Evolutionary conservation across 2,113 vertebrate genomes (phyloP).

Genomic region (Pyxicephalus adspersus): DNA sequence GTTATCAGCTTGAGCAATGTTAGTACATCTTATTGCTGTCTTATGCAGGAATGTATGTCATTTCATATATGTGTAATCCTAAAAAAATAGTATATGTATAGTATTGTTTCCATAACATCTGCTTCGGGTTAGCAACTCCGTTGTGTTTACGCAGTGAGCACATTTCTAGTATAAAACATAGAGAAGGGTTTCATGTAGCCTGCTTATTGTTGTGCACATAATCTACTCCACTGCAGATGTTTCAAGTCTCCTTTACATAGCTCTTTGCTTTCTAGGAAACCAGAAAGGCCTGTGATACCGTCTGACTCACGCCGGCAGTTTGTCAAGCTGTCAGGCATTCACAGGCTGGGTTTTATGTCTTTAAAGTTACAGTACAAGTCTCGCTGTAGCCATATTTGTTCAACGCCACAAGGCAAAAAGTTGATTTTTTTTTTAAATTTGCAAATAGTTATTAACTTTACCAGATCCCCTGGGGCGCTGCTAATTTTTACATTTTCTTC

Average conservation of each 20-base stretch:
- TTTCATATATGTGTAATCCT: neutral
- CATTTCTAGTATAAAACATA: neutral
- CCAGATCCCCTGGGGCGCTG: too few species aligned
- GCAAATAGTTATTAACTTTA: too few species aligned
- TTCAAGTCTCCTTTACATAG: slow-evolving; percentile 22
- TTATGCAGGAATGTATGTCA: too few species aligned
- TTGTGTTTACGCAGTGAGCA: neutral
- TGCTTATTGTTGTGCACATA: neutral
- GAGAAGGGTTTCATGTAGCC: neutral
- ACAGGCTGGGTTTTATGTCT: slow-evolving; percentile 8
- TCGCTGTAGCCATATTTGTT: too few species aligned
- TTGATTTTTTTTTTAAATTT: too few species aligned
- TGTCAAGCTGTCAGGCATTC: slow-evolving; percentile 34
- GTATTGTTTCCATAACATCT: neutral
- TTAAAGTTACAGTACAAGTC: slow-evolving; percentile 20
- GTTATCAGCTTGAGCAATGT: too few species aligned
- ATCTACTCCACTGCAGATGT: slow-evolving; percentile 32
- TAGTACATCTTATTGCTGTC: too few species aligned
- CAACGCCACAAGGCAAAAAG: too few species aligned
- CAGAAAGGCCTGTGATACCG: slow-evolving; percentile 27
- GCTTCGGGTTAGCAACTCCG: neutral
- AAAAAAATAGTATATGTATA: neutral
- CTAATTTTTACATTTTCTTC: too few species aligned
- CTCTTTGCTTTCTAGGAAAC: slow-evolving; percentile 52
- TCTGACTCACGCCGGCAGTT: slow-evolving; percentile 45